Conservation (phyloP, 2,888 invertebrate species). For the Panzeria rudis region DNA sequence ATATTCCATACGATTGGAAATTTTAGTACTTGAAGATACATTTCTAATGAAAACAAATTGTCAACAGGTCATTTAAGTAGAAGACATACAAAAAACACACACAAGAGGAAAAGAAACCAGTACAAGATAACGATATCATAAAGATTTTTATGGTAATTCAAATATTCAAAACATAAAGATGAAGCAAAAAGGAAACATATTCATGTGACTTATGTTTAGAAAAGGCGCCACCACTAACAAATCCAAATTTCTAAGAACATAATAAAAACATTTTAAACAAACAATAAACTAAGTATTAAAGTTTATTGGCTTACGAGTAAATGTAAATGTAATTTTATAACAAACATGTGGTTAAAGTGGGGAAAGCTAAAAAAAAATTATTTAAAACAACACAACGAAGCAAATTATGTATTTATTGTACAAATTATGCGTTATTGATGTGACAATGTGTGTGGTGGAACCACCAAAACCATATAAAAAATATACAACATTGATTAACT, state of each 20-base stretch:
- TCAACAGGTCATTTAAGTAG: slow-evolving; percentile 78
- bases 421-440: slow-evolving; percentile 57
- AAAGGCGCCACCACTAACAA: slow-evolving; percentile 60
- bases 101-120: background rate
- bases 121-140: slow-evolving; percentile 36
- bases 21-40: slow-evolving; percentile 71
- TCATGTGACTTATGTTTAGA: slow-evolving; percentile 56
- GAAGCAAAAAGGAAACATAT: slow-evolving; percentile 32
- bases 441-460: slow-evolving; percentile 43
- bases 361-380: slow-evolving; percentile 41
- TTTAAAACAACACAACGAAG: slow-evolving; percentile 34
- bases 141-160: slow-evolving; percentile 65
- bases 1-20: slow-evolving; percentile 48
- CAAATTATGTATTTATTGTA: slow-evolving; percentile 34
- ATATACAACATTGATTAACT: slow-evolving; percentile 44
- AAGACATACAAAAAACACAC: background rate
- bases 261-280: slow-evolving; percentile 6
- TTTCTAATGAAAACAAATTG: slow-evolving; percentile 81
- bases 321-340: slow-evolving; percentile 46
- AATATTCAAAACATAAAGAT: background rate
- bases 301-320: slow-evolving; percentile 45
- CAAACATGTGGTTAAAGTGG: slow-evolving; percentile 55
- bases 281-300: slow-evolving; percentile 27
- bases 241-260: background rate
- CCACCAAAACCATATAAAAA: slow-evolving; percentile 29